Evolutionary conservation across 1,140 invertebrate species (phyloP).

Genomic region (Tyrophagus putrescentiae): DNA sequence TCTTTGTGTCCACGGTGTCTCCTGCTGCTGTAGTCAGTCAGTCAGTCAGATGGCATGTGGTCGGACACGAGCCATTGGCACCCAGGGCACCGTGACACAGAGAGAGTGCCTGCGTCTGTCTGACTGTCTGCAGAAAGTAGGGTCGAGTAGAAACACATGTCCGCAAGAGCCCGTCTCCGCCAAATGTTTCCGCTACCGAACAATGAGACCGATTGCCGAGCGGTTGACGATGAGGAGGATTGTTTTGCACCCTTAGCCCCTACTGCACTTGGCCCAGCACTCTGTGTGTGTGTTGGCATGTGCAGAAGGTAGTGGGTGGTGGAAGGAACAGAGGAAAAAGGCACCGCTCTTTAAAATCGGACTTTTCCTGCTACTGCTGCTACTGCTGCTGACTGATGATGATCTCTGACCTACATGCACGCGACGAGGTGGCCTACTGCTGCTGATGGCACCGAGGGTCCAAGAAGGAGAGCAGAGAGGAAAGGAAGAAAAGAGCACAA

Average conservation of each 20-base stretch:
- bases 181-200: constrained; percentile 9
- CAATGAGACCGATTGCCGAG: background rate
- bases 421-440: background rate
- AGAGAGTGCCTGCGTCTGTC: too few species aligned
- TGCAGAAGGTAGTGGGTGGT: constrained; percentile 3
- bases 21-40: background rate
- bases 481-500: too few species aligned
- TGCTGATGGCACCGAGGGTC: background rate
- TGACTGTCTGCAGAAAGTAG: too few species aligned
- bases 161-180: background rate
- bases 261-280: constrained; percentile 1
- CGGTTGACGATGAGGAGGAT: too few species aligned
- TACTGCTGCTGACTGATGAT: background rate
- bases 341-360: too few species aligned
- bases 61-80: constrained; percentile 9
- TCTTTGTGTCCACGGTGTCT: background rate
- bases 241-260: too few species aligned
- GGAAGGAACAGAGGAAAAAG: background rate
- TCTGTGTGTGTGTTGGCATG: background rate
- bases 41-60: background rate
- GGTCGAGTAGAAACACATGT: too few species aligned
- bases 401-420: background rate
- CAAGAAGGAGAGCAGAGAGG: too few species aligned
- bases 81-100: too few species aligned
- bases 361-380: background rate